phyloP scores from a whole-genome alignment of 92 coral and sea anemone genomes.

The Phenganax marumi region DNA sequence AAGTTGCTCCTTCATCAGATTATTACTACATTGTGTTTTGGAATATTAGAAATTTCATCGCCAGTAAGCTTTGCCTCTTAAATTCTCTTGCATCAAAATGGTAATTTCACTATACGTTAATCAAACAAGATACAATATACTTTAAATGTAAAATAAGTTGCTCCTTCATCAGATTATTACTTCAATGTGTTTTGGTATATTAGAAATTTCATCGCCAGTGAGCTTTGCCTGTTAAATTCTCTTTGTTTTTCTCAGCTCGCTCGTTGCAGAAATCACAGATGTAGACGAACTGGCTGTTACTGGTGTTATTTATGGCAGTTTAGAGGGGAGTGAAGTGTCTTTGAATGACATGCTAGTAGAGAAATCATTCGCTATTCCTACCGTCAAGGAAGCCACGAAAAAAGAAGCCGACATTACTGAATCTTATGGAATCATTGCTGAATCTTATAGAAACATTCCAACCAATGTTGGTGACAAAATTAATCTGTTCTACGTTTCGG shows the following conservation, averaged over 20 bases:
- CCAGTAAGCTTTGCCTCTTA: too few species aligned
- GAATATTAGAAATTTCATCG: too few species aligned
- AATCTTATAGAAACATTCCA: neutral
- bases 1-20: too few species aligned
- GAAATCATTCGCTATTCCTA: neutral
- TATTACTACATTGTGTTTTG: too few species aligned
- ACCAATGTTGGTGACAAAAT: constrained; percentile 34
- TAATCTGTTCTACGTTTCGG: constrained; percentile 46
- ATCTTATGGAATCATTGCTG: neutral
- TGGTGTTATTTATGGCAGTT: constrained; percentile 12
- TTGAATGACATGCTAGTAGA: constrained; percentile 19
- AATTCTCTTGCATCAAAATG: too few species aligned
- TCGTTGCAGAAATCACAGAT: neutral
- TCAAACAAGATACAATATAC: too few species aligned
- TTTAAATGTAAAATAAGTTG: too few species aligned
- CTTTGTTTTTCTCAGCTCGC: constrained; percentile 13
- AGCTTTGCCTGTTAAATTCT: too few species aligned
- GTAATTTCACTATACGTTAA: too few species aligned
- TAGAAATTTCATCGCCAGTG: too few species aligned
- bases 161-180: too few species aligned
- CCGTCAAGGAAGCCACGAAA: neutral
- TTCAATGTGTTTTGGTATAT: too few species aligned
- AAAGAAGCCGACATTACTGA: neutral
- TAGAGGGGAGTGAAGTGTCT: constrained; percentile 45
- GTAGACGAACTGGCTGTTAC: neutral